Percentiles rank a stretch among this genome's conserved stretches.
Evolutionary conservation across 2,888 invertebrate genomes (phyloP).

Genomic region (Yponomeuta plumbellus): DNA sequence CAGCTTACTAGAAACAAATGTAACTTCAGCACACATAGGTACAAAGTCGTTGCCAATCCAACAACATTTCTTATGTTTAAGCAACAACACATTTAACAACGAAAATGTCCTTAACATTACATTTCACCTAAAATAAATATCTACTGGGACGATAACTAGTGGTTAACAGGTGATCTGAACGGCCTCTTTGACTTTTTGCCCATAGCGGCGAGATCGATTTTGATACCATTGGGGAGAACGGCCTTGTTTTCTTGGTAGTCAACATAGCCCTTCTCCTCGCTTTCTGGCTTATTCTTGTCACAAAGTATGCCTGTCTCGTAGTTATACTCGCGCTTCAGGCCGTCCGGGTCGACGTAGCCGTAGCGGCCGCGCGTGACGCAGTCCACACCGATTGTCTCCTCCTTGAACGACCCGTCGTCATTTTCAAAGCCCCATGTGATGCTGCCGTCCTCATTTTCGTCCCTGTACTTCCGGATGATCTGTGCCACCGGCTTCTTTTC

Average conservation of each 20-base stretch:
- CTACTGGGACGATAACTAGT: slow-evolving; percentile 49
- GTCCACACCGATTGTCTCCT: slow-evolving; percentile 87
- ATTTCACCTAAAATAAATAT: slow-evolving; percentile 68
- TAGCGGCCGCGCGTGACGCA: slow-evolving; percentile 87
- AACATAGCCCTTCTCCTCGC: slow-evolving; percentile 79
- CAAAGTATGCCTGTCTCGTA: slow-evolving; percentile 89
- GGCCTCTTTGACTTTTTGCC: slow-evolving; percentile 85
- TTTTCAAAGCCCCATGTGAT: slow-evolving; percentile 94
- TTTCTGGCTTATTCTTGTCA: slow-evolving; percentile 73
- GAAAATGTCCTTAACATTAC: slow-evolving; percentile 49
- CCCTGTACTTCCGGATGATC: slow-evolving; percentile 82
- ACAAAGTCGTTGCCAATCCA: neutral
- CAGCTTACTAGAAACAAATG: neutral
- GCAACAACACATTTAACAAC: slow-evolving; percentile 40
- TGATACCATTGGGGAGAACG: slow-evolving; percentile 82
- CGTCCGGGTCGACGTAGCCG: slow-evolving; percentile 90
- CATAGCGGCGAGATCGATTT: slow-evolving; percentile 81
- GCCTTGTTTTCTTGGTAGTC: slow-evolving; percentile 86
- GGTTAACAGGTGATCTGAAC: slow-evolving; percentile 70
- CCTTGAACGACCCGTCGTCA: slow-evolving; percentile 91
- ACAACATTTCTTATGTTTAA: neutral
- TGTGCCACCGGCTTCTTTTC: slow-evolving; percentile 84
- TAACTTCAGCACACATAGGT: neutral
- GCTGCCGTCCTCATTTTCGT: slow-evolving; percentile 87
- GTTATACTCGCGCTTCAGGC: slow-evolving; percentile 86